Percentiles rank a stretch among this genome's conserved stretches.
Evolutionary conservation across 2,888 invertebrate species (phyloP).

Genomic region (Pasiphila rectangulata): DNA sequence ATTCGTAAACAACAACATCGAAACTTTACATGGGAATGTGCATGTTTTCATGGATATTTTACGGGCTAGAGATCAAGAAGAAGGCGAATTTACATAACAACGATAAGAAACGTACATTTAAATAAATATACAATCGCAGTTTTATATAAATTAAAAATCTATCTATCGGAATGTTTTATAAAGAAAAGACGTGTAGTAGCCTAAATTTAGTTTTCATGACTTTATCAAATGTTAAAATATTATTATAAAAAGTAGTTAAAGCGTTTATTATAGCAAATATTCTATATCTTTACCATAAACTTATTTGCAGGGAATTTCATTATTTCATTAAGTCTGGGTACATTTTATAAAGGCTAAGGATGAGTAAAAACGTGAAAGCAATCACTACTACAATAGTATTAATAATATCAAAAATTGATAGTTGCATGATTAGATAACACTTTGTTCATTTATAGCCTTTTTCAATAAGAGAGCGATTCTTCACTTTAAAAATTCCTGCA

Average conservation of each 20-base stretch:
- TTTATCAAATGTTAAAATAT: neutral
- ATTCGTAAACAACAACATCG: slow-evolving; percentile 6
- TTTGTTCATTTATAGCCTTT: too few relatives aligned
- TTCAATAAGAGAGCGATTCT: too few relatives aligned
- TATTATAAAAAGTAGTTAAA: neutral
- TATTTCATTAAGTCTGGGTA: too few relatives aligned
- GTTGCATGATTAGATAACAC: too few relatives aligned
- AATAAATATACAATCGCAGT: too few relatives aligned
- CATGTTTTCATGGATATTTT: slow-evolving; percentile 5
- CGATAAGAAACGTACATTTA: slow-evolving; percentile 15
- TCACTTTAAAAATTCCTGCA: too few relatives aligned
- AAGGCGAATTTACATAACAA: slow-evolving; percentile 30
- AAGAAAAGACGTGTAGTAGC: neutral
- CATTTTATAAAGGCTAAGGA: too few relatives aligned
- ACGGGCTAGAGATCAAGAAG: slow-evolving; percentile 20
- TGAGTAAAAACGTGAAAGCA: too few relatives aligned
- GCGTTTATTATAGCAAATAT: neutral
- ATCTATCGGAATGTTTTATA: neutral
- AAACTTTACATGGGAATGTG: slow-evolving; percentile 7
- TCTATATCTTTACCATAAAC: neutral
- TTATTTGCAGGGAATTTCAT: too few relatives aligned
- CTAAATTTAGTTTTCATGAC: neutral
- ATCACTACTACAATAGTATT: too few relatives aligned
- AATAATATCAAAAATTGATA: too few relatives aligned
- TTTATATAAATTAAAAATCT: neutral